Conservation (phyloP, 2,888 invertebrate genomes). For the Notocelia uddmanniana region DNA sequence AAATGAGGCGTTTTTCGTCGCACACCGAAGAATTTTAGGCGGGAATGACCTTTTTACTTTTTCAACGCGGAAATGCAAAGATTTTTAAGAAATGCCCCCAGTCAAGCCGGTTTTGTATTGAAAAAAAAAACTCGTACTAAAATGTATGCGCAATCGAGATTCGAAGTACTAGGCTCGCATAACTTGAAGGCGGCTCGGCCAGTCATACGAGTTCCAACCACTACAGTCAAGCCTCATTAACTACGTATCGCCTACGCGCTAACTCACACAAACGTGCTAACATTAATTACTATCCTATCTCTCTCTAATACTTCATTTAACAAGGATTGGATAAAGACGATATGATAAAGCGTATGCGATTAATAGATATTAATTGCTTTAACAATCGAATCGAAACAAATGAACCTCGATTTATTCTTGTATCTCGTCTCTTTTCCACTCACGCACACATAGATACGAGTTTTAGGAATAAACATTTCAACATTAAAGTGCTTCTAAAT, state of each 20-base stretch:
- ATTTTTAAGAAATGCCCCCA: slow-evolving; percentile 74
- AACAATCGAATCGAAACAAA: slow-evolving; percentile 27
- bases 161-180: slow-evolving; percentile 78
- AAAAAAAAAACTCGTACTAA: slow-evolving; percentile 78
- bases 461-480: slow-evolving; percentile 42
- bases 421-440: background rate
- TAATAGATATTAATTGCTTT: slow-evolving; percentile 40
- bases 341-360: slow-evolving; percentile 36
- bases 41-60: slow-evolving; percentile 79
- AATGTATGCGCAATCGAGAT: slow-evolving; percentile 83
- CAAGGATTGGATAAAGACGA: slow-evolving; percentile 45
- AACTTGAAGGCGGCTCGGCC: slow-evolving; percentile 61
- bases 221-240: slow-evolving; percentile 65
- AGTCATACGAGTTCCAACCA: slow-evolving; percentile 67
- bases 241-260: slow-evolving; percentile 67
- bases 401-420: slow-evolving; percentile 9
- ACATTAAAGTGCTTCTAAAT: slow-evolving; percentile 44
- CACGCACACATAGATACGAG: slow-evolving; percentile 21
- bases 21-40: slow-evolving; percentile 66
- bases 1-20: slow-evolving; percentile 52
- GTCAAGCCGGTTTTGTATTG: slow-evolving; percentile 75
- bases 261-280: slow-evolving; percentile 60
- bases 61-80: slow-evolving; percentile 82
- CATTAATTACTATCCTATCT: slow-evolving; percentile 72
- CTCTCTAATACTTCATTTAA: slow-evolving; percentile 67